Base-by-base conservation (phyloP, 2,888 invertebrate species). In the Melieria picta region DNA sequence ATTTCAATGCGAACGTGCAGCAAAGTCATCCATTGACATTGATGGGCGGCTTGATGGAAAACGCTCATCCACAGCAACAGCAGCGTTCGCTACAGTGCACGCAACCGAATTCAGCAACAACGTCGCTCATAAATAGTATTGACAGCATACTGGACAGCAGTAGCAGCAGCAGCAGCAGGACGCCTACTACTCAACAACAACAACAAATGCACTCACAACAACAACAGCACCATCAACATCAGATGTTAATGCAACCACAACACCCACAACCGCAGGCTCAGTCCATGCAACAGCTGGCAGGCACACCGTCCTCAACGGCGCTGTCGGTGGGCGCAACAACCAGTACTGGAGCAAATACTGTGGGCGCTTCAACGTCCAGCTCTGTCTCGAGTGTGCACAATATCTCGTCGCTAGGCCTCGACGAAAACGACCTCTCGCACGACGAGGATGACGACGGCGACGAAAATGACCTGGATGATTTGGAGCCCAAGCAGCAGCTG, bases 31-130 rank as follows among this genome's bases (percentile, higher is more conserved):
- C 84, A n/a, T 74, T 81, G 56, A 77, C 82, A 16, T 80, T 84
- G 81, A 81, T 84, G 76, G 82, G 84, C 6, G 84, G 84, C 57
- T 83, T 84, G 84, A 83, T 83, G 79, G 79, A 80, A 71, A 71
- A 73, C 43, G 74, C 78, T 13, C 82, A 82, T 52, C 82, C 82
- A 73, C 80, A 81, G 30, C 79, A 79, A 52, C 74, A 74, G 16
- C 75, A 75, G 62, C 75, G 66, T 64, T 65, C 64, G 13, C 72
- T 69, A n/a, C 72, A 67, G 46, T 61, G 55, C 13, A 50, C 57
- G 46, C 74, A 73, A 56, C 72, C 72, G 61, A 72, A 65, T 57
- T n/a, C 78, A 73, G 57, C 72, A 72, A 30, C 78, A 67, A 56
- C 79, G 76, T 57, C 79, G 76, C 67, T 81, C 76, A 71, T 80